Conservation (phyloP, 2,113 vertebrate genomes). For the Ptychochromis oligacanthus region DNA sequence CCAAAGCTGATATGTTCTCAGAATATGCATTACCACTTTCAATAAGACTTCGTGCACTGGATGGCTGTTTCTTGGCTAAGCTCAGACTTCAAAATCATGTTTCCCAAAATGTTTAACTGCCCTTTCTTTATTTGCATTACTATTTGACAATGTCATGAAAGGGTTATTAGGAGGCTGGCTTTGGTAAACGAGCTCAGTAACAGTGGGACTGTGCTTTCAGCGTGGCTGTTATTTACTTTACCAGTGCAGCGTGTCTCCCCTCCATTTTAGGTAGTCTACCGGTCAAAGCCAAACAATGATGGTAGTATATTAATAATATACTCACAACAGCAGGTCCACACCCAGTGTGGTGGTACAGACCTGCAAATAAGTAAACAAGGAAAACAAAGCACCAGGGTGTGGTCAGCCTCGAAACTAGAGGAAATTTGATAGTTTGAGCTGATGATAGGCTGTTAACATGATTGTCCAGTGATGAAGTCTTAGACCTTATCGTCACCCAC, state of each 20-base stretch:
- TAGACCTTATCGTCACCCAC: not conserved
- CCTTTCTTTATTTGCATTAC: not conserved
- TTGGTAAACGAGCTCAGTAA: not conserved
- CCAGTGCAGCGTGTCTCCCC: not conserved
- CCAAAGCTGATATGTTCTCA: not conserved
- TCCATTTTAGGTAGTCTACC: not conserved
- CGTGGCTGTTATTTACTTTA: not conserved
- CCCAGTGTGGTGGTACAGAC: not conserved
- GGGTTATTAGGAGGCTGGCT: not conserved
- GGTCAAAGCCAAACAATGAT: slow-evolving; percentile 8
- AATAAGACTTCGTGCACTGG: not conserved
- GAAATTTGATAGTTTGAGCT: slow-evolving; percentile 9
- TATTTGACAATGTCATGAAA: not conserved
- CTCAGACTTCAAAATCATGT: not conserved
- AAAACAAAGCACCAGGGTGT: not conserved
- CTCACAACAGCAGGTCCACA: not conserved
- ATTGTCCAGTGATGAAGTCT: not conserved
- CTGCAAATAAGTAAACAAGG: not conserved
- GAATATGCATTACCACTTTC: not conserved
- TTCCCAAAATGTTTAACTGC: not conserved
- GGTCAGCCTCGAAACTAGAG: not conserved
- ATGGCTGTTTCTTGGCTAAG: too few species aligned
- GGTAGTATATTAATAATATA: not conserved
- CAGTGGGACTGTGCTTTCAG: not conserved
- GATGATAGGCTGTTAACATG: not conserved